phyloP scores from a whole-genome alignment of 2,888 invertebrate species.

The Xanthostigma xanthostigma region DNA sequence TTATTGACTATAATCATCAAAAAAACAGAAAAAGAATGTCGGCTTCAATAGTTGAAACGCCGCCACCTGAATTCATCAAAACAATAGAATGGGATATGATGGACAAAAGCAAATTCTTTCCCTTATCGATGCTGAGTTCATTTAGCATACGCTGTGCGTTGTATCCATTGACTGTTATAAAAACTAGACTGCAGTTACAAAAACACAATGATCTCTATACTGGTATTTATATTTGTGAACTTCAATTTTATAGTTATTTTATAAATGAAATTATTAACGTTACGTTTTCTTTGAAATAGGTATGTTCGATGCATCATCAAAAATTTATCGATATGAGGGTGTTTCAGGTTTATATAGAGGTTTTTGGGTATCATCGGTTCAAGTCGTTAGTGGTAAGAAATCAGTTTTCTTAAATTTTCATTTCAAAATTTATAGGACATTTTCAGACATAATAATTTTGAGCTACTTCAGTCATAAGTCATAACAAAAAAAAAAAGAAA shows the following conservation, averaged over 20 bases:
- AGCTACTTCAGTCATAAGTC: too few species aligned
- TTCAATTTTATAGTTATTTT: slow-evolving; percentile 2
- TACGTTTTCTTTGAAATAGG: slow-evolving; percentile 26
- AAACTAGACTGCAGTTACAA: slow-evolving; percentile 85
- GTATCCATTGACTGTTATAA: slow-evolving; percentile 86
- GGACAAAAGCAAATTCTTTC: slow-evolving; percentile 89
- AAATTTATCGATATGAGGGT: slow-evolving; percentile 77
- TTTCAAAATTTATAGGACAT: too few species aligned
- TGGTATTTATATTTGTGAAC: slow-evolving; percentile 32
- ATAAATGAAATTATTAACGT: neutral
- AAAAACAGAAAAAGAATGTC: slow-evolving; percentile 1
- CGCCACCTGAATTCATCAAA: slow-evolving; percentile 46
- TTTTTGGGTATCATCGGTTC: slow-evolving; percentile 84
- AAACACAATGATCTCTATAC: slow-evolving; percentile 68
- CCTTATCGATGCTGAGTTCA: slow-evolving; percentile 79
- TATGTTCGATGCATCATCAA: slow-evolving; percentile 76
- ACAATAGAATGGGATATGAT: slow-evolving; percentile 98
- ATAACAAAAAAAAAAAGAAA: too few species aligned
- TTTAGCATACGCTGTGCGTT: slow-evolving; percentile 62
- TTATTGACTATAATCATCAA: too few species aligned
- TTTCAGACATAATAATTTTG: too few species aligned
- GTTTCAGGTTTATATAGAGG: slow-evolving; percentile 79
- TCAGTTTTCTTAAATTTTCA: slow-evolving; percentile 1
- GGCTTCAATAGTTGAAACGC: slow-evolving; percentile 35
- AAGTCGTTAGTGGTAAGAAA: slow-evolving; percentile 30